A percentile compares a stretch with the other conserved stretches of the same genome.
Evolutionary conservation across 2,113 vertebrate species (phyloP).

Genomic region (Pelusios castaneus): DNA sequence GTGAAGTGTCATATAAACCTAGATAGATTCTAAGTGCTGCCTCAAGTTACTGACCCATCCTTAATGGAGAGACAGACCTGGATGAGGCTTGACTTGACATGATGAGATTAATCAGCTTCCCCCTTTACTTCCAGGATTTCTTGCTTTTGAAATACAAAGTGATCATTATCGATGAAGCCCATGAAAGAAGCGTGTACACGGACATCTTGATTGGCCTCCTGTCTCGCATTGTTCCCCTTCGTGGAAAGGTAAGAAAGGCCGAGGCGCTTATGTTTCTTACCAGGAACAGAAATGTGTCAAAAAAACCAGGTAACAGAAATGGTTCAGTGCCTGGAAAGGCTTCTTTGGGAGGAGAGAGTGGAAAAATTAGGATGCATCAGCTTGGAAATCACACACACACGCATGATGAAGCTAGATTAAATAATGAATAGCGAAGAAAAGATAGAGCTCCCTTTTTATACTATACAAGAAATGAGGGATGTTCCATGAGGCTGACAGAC

Average conservation of each 20-base stretch:
- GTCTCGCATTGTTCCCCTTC: conserved; percentile 92
- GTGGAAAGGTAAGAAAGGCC: conserved; percentile 82
- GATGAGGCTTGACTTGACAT: background rate
- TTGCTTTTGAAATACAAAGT: conserved; percentile 90
- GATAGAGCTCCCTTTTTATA: accelerated
- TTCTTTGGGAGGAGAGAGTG: background rate
- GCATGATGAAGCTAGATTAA: background rate
- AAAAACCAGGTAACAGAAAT: background rate
- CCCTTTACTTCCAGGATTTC: conserved; percentile 84
- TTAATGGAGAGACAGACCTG: background rate
- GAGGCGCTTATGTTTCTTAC: accelerated
- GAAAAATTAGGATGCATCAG: background rate
- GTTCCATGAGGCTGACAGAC: background rate
- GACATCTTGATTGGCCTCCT: conserved; percentile 95
- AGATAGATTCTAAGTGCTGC: background rate
- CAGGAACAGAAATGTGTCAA: accelerated
- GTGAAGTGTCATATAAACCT: accelerated
- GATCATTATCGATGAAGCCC: conserved; percentile 93
- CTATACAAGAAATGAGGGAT: accelerated
- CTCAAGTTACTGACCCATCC: background rate
- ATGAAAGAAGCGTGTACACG: conserved; percentile 94
- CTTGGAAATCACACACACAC: background rate
- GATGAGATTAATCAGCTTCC: accelerated
- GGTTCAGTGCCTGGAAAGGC: accelerated
- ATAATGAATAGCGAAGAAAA: background rate